These are phyloP conservation scores for Coracopsis vasa DNA, from an alignment of 2,113 vertebrate species.

Conservation along the genomic window DNA sequence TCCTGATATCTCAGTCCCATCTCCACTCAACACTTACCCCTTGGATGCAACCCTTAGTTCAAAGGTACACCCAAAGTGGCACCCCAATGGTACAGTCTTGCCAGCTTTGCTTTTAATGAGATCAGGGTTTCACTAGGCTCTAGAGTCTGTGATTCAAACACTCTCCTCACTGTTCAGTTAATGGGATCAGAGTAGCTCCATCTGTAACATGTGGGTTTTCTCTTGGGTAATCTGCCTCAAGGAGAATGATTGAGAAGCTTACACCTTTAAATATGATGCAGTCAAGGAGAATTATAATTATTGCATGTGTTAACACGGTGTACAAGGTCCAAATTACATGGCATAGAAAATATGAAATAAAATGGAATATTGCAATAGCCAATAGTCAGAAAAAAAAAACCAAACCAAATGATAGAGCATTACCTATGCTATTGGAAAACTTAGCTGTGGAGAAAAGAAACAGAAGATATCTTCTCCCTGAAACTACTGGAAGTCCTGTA, in stretches of 20 bases:
- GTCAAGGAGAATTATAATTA: conserved; percentile 74
- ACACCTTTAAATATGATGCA: conserved; percentile 73
- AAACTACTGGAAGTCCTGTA: conserved; percentile 1
- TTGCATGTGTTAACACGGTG: conserved; percentile 66
- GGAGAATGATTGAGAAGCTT: conserved; percentile 67
- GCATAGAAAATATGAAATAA: conserved; percentile 37
- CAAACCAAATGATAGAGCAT: not conserved
- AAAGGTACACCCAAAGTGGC: conserved; percentile 46
- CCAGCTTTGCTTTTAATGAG: conserved; percentile 66
- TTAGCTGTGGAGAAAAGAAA: conserved; percentile 15
- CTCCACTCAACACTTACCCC: not conserved
- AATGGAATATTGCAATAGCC: conserved; percentile 2
- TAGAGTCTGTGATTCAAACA: conserved; percentile 60
- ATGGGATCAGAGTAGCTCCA: conserved; percentile 67
- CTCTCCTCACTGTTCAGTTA: conserved; percentile 64
- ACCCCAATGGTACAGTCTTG: conserved; percentile 27
- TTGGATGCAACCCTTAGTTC: conserved; percentile 9
- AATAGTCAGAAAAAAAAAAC: not conserved
- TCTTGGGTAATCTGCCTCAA: conserved; percentile 70
- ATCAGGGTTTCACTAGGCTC: conserved; percentile 63
- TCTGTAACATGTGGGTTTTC: conserved; percentile 61
- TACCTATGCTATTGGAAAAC: not conserved
- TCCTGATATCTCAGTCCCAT: not conserved
- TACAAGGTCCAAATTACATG: conserved; percentile 54
- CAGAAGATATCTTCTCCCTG: not conserved